Base-by-base conservation (phyloP, 2,888 invertebrate genomes). In the Ariolimax columbianus region DNA sequence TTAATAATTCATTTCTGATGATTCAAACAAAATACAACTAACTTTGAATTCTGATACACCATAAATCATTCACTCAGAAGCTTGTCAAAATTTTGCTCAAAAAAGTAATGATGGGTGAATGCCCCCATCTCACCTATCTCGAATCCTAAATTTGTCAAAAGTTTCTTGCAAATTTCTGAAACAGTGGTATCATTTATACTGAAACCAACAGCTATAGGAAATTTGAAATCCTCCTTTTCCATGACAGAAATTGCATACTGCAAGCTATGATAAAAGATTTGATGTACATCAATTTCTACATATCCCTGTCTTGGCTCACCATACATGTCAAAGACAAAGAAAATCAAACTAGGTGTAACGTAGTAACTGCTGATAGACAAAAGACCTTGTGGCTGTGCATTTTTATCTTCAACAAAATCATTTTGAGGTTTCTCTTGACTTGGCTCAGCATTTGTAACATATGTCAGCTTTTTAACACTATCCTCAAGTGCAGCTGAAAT, bases 11-110 rank as follows among this genome's bases (percentile, higher is more conserved):
- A 47, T 47, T 14, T 47, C 47, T 47, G 14, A n/a, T 26, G 23
- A 63, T n/a, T 63, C 59, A 63, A 63, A 4, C 17, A 63, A 63
- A 4, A 63, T n/a, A 14, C 1, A 63, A n/a, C 3, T 7, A 63
- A 7, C 26, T 2, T 4, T 63, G n/a, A 14, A 47, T 47, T 47
- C 14, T 14, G 14, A 14, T 63, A n/a, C 3, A 63, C 1, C 26
- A 63, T n/a, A n/a, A 23, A 63, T 63, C 59, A 63, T 23, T 38
- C 33, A 63, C n/a, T 40, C 17, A 70, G 36, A 19, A 80, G 51
- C 47, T 70, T 40, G 23, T 80, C 70, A 80, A 80, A 70, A 51
- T 70, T 30, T 47, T 80, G 70, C 33, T 80, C 70, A 80, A 80
- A 80, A 30, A 33, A 70, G 26, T 47, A 47, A 36, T 68, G 70